Evolutionary conservation across 2,888 invertebrate species (phyloP), one percentile per base, ranked within the genome.

Genomic region (Caenorhabditis angaria): DNA sequence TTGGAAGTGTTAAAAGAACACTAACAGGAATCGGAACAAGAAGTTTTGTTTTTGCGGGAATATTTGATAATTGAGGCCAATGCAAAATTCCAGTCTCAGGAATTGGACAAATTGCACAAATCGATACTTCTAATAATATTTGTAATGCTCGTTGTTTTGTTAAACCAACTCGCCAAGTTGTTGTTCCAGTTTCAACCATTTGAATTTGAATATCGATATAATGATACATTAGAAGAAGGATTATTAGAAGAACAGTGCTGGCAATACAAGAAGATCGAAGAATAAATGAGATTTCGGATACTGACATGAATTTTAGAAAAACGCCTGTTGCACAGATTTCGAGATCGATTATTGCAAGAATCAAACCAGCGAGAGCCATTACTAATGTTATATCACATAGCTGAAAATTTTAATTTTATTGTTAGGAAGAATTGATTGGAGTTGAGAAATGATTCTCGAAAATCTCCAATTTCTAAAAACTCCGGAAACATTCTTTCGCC

Each of bases 181-280:
- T 96, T 82, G 97, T 96, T 91, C 97, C 97, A 91, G 99, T 99
- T 92, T 99, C 97, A 90, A 97, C 95, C 93, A 97, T 95, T 91
- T 97, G 97, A 91, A 99, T 92, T 97, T 99, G 92, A 54, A 91
- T 95, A 93, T 99, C 99, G 91, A 97, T 93, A 90, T 95, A 95
- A 91, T 99, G 97, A 91, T 99, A 99, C 91, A 95, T 95, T 91
- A 96, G 92, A 90, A 99, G 97, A 91, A 97, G 93, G 91, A 95
- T 94, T 91, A 97, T 92, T 90, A 99, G 93, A 91, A 97, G 94
- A 92, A 97, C 93, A 92, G 97, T 97, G 90, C 97, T 96, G 90
- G 96, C 50, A 14, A 85, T 74, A 25, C 81, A 78, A 8, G 76
- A 28, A 6, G 66, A 27, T 60, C 84, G 65, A 3, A 85, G 65